A percentile compares a stretch with the other conserved stretches of the same genome.
Evolutionary conservation across 2,888 invertebrate genomes (phyloP).

Genomic region (Tineola bisselliella): DNA sequence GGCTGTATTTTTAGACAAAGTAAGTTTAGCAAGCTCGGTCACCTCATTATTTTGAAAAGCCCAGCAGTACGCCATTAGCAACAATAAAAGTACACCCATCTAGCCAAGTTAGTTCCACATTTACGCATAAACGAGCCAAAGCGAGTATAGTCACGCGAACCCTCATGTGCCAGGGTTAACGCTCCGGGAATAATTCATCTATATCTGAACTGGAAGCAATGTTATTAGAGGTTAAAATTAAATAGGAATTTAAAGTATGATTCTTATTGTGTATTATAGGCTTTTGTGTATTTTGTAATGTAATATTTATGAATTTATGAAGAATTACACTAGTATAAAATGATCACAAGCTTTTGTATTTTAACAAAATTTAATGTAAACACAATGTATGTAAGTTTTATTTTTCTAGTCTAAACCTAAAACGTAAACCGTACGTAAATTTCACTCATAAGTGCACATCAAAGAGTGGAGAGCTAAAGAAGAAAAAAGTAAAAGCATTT

Average conservation of each 20-base stretch:
- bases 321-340: too few relatives aligned
- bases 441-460: background rate
- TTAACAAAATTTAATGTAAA: too few relatives aligned
- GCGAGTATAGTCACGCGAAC: constrained; percentile 19
- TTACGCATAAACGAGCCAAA: constrained; percentile 18
- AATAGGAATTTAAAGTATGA: too few relatives aligned
- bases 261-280: too few relatives aligned
- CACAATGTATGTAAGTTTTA: too few relatives aligned
- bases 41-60: background rate
- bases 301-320: too few relatives aligned
- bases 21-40: background rate
- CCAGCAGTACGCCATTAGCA: constrained; percentile 6
- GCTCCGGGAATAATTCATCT: constrained; percentile 26
- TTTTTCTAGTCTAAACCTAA: background rate
- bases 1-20: background rate
- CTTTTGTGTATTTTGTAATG: too few relatives aligned
- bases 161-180: constrained; percentile 22
- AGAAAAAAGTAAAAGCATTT: constrained; percentile 7
- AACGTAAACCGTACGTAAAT: background rate
- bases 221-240: too few relatives aligned
- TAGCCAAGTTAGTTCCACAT: background rate
- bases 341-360: too few relatives aligned
- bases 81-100: constrained; percentile 1
- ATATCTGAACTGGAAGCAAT: constrained; percentile 16
- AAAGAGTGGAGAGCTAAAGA: background rate